Conservation (phyloP, 1,140 invertebrate species). For the Papilio polyxenes region DNA sequence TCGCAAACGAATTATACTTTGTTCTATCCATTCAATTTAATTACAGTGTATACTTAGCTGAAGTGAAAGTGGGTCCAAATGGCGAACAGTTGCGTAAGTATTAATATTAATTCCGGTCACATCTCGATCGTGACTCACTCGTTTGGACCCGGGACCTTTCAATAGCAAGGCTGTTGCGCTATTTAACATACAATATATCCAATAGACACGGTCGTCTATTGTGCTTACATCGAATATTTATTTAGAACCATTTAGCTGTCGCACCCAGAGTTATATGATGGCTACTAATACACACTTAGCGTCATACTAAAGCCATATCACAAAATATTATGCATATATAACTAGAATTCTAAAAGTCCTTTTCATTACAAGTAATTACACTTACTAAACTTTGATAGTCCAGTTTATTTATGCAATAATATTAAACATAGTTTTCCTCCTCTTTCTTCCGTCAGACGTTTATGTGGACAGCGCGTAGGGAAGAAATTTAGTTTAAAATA, state of each 20-base stretch:
- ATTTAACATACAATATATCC: neutral
- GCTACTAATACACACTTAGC: no score
- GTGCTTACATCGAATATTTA: neutral
- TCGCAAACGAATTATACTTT: no score
- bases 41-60: neutral
- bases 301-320: no score
- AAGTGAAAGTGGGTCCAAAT: neutral
- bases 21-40: neutral
- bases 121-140: neutral
- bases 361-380: neutral
- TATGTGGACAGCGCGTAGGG: conserved; percentile 39
- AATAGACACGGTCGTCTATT: neutral
- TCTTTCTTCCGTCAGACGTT: conserved; percentile 25
- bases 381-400: neutral
- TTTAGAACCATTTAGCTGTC: neutral
- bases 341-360: neutral
- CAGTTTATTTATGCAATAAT: neutral
- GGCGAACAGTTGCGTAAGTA: neutral
- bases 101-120: conserved; percentile 17
- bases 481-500: conserved; percentile 58
- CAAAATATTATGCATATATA: neutral
- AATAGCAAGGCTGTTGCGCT: conserved; percentile 20
- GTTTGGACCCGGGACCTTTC: conserved; percentile 1
- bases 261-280: neutral
- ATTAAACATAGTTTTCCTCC: conserved; percentile 17